Evolutionary conservation across 1,140 invertebrate genomes (phyloP), one percentile per base, ranked within the genome.

Genomic region (Nephotettix cincticeps): DNA sequence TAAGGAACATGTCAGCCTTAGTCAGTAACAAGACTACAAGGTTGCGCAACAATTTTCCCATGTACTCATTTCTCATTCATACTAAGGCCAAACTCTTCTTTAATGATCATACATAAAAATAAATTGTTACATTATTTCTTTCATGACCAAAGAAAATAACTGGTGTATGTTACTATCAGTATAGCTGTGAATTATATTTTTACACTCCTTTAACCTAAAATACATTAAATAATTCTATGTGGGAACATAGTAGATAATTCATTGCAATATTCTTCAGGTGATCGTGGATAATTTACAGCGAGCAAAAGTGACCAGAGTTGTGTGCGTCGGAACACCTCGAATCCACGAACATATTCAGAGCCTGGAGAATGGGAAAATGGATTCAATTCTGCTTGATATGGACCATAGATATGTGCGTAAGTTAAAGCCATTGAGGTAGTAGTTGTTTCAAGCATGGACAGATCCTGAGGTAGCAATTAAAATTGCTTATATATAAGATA

Each of bases 251-350:
- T 21, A 11, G 23, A 21, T 11, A 40, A 11, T n/a, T 4, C 47
- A 54, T 11, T 11, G 47, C 23, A 11, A 21, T 54, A 21, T 54
- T 29, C 2, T 29, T 11, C 25, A 61, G 56, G 27, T 87, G 47
- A 81, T 90, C 27, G 75, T 85, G 0, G 78, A 85, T 66, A 84
- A 87, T 69, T 79, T 91, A 0, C 58, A 76, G n/a, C 75, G 80
- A 25, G 77, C 87, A 56, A 78, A 83, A 70, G 84, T 87, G 28
- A 86, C 81, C n/a, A 84, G 90, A 79, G 84, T 94, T 6, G 77
- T 96, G 6, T 94, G 93, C 77, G 86, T 95, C 69, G 92, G 93
- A 54, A 86, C 90, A 13, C 93, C 93, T 14, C 86, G 90, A 71
- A 84, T 94, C 13, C 89, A 92, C 77, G 91, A 92, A 79, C 85